Conservation (phyloP, 2,888 invertebrate species). For the Dryobotodes eremita region DNA sequence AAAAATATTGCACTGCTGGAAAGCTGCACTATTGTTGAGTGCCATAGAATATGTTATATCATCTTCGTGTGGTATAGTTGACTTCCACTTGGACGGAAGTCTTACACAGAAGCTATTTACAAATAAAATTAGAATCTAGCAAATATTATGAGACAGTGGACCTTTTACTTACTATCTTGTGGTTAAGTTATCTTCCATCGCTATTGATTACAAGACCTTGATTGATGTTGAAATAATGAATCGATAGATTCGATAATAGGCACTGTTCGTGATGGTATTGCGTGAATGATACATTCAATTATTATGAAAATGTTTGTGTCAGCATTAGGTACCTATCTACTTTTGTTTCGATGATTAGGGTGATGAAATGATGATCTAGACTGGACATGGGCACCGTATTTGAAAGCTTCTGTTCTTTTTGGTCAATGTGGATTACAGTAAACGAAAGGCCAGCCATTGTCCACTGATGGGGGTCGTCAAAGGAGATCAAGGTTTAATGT, state of each 20-base stretch:
- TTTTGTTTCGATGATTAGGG: neutral
- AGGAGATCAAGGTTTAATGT: neutral
- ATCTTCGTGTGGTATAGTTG: neutral
- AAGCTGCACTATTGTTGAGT: neutral
- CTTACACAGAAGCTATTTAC: neutral
- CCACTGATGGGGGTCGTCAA: neutral
- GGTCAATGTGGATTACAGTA: neutral
- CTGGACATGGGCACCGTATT: neutral
- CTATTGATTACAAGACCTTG: constrained; percentile 49
- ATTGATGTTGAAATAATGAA: constrained; percentile 54
- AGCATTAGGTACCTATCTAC: neutral
- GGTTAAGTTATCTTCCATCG: neutral
- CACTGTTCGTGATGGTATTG: constrained; percentile 10
- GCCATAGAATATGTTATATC: neutral
- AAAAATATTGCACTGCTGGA: neutral
- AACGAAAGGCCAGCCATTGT: neutral
- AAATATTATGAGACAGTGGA: neutral
- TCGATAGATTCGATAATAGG: constrained; percentile 44
- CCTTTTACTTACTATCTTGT: constrained; percentile 3
- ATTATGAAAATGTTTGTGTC: neutral
- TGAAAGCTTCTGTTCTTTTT: neutral
- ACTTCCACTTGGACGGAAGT: neutral
- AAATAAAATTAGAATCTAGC: neutral
- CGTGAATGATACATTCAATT: constrained; percentile 10
- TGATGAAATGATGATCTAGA: too few species aligned